phyloP scores from a whole-genome alignment of 1,140 invertebrate genomes.

The Drosophila novamexicana region DNA sequence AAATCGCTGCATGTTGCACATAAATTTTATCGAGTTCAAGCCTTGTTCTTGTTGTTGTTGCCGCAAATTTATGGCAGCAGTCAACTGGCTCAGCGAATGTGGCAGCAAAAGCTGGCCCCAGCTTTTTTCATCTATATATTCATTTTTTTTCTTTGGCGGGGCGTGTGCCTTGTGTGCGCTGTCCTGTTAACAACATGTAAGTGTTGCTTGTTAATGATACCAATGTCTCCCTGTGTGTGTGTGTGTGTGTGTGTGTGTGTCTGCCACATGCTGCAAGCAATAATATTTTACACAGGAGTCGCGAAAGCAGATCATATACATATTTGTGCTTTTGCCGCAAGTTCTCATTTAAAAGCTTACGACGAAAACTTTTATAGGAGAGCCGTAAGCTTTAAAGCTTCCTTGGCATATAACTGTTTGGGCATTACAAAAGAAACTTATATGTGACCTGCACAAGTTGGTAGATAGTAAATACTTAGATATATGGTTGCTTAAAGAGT shows the following conservation, averaged over 20 bases:
- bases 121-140: not conserved
- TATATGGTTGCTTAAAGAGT: too few relatives aligned
- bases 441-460: too few relatives aligned
- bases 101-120: not conserved
- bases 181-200: constrained; percentile 72
- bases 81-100: constrained; percentile 25
- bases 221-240: not conserved
- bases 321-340: not conserved
- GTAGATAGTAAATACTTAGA: too few relatives aligned
- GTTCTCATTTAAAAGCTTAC: not conserved
- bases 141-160: constrained; percentile 15
- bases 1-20: constrained; percentile 73
- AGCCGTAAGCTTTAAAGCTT: not conserved
- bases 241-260: not conserved
- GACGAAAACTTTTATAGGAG: not conserved
- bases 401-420: too few relatives aligned
- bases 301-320: not conserved
- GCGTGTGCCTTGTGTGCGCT: constrained; percentile 40
- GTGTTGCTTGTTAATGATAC: constrained; percentile 27
- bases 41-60: constrained; percentile 33
- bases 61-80: constrained; percentile 68
- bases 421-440: too few relatives aligned
- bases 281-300: not conserved
- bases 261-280: constrained; percentile 25
- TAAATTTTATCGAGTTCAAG: constrained; percentile 77